phyloP scores from a whole-genome alignment of 2,113 vertebrate genomes.

The Lagopus leucura region DNA sequence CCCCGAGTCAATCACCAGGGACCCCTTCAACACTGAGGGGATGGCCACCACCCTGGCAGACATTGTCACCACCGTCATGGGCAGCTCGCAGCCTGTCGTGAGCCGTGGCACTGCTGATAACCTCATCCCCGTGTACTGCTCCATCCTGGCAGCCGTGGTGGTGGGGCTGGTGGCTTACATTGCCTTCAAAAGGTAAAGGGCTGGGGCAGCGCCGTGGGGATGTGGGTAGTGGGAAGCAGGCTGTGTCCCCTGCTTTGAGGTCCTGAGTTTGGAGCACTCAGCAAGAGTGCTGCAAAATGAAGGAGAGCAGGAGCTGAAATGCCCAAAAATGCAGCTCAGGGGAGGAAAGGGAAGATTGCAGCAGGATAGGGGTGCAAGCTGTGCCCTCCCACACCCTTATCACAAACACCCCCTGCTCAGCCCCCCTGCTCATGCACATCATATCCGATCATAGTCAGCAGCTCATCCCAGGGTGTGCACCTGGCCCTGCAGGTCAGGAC shows the following conservation, averaged over 20 bases:
- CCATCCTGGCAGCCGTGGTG: slow-evolving; percentile 94
- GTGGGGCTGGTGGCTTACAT: slow-evolving; percentile 94
- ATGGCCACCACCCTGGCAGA: slow-evolving; percentile 62
- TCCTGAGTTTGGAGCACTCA: rapidly evolving
- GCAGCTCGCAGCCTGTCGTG: slow-evolving; percentile 86
- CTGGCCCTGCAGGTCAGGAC: not conserved
- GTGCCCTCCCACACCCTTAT: not conserved
- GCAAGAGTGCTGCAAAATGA: not conserved
- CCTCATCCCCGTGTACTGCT: slow-evolving; percentile 98
- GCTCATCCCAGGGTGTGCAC: not conserved
- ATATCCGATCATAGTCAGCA: not conserved
- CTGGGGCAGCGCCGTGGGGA: not conserved
- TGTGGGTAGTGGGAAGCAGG: not conserved
- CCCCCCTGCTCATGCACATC: not conserved
- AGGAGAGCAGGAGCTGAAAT: not conserved
- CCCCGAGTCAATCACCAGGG: slow-evolving; percentile 42
- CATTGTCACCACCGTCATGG: slow-evolving; percentile 82
- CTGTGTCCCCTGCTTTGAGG: rapidly evolving
- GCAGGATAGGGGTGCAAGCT: not conserved
- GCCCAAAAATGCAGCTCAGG: not conserved
- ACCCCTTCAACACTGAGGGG: slow-evolving; percentile 29
- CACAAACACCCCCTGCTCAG: rapidly evolving
- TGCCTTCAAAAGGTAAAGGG: slow-evolving; percentile 91
- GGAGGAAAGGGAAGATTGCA: not conserved
- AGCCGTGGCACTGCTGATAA: slow-evolving; percentile 86